Conservation (phyloP, 1,140 invertebrate species). For the Aethina tumida region DNA sequence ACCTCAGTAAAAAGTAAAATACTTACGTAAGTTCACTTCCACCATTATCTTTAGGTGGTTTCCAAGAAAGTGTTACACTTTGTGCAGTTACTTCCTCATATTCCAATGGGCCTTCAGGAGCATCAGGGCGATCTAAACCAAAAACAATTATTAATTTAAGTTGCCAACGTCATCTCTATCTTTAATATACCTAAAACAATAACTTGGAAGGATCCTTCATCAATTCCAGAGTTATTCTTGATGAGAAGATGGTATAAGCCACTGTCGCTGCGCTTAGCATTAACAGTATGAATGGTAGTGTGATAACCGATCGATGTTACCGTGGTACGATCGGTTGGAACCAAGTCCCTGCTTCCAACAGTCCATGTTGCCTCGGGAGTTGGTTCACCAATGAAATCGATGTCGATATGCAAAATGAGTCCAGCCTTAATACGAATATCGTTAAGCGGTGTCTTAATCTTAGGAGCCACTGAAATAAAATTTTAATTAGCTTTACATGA, state of each 20-base stretch:
- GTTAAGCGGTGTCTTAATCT: conserved; percentile 81
- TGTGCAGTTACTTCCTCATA: conserved; percentile 91
- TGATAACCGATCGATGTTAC: conserved; percentile 84
- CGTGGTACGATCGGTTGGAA: conserved; percentile 68
- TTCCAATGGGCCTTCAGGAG: conserved; percentile 78
- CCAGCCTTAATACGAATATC: conserved; percentile 86
- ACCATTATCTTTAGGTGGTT: conserved; percentile 87
- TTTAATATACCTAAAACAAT: conserved; percentile 59
- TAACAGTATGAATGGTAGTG: conserved; percentile 83
- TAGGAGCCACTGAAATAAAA: conserved; percentile 63
- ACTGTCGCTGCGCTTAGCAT: conserved; percentile 74
- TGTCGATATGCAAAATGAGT: conserved; percentile 83
- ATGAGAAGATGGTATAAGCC: conserved; percentile 72
- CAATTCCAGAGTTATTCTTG: conserved; percentile 80
- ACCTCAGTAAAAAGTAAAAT: not conserved
- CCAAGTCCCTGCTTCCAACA: conserved; percentile 60
- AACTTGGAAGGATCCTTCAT: conserved; percentile 81
- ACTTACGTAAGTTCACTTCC: conserved; percentile 83
- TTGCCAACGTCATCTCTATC: not conserved
- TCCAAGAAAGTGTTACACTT: conserved; percentile 91
- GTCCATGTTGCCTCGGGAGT: conserved; percentile 80
- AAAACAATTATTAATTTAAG: conserved; percentile 10
- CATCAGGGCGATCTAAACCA: conserved; percentile 62
- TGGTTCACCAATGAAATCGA: conserved; percentile 87
- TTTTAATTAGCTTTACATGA: conserved; percentile 5